Conservation (phyloP, 2,113 vertebrate genomes). For the Tragelaphus strepsiceros region DNA sequence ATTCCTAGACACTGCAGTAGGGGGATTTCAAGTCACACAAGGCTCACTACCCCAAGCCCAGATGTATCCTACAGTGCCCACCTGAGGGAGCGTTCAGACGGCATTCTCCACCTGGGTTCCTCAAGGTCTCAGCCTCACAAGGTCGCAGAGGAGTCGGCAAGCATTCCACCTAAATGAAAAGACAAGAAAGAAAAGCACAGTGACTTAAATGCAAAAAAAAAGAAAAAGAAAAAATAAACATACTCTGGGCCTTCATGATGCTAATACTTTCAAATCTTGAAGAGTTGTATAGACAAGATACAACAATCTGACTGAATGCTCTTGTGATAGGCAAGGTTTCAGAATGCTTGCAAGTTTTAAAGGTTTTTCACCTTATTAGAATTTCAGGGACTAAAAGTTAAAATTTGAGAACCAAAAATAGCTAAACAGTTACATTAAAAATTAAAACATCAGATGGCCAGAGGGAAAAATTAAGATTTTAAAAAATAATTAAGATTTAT, state of each 20-base stretch:
- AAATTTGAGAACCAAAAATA: background rate
- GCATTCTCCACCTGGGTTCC: slow-evolving; percentile 86
- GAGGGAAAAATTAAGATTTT: slow-evolving; percentile 26
- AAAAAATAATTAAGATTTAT: background rate
- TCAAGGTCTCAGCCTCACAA: slow-evolving; percentile 71
- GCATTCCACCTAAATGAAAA: slow-evolving; percentile 77
- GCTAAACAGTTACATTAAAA: background rate
- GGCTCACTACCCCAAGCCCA: slow-evolving; percentile 35
- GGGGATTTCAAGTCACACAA: background rate
- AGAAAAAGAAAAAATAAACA: background rate
- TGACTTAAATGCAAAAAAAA: slow-evolving; percentile 58
- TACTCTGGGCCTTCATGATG: slow-evolving; percentile 27
- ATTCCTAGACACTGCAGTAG: background rate
- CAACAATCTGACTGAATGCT: background rate
- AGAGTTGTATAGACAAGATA: background rate
- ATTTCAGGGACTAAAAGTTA: background rate
- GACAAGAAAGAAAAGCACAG: slow-evolving; percentile 17
- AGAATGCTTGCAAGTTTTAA: background rate
- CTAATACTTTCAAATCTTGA: background rate
- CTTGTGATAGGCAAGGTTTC: background rate
- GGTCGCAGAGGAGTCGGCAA: slow-evolving; percentile 49
- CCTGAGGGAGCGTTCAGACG: slow-evolving; percentile 92
- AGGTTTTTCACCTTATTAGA: background rate
- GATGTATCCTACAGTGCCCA: slow-evolving; percentile 68
- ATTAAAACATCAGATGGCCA: background rate